These are phyloP conservation scores for Anisognathus igniventris DNA, from an alignment of 2,797 vertebrate genomes.

Conservation along the genomic window DNA sequence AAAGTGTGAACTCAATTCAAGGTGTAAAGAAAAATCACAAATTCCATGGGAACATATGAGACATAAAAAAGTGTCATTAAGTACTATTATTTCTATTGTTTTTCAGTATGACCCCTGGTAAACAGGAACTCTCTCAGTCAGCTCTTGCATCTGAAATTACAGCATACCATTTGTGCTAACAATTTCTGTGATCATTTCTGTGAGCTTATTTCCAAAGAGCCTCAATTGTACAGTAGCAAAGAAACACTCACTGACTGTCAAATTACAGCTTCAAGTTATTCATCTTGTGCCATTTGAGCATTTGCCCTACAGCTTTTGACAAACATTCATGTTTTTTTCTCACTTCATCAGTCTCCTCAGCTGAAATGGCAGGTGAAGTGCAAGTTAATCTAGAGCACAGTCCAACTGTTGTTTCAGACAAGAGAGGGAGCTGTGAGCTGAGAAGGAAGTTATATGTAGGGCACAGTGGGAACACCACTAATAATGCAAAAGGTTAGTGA, in stretches of 20 bases:
- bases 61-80: slow-evolving; percentile 11
- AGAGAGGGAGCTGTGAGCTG: slow-evolving; percentile 46
- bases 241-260: slow-evolving; percentile 40
- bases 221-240: slow-evolving; percentile 8
- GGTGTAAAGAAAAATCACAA: slow-evolving; percentile 49
- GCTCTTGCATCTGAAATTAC: slow-evolving; percentile 48
- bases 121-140: slow-evolving; percentile 13
- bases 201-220: slow-evolving; percentile 18
- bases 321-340: slow-evolving; percentile 56
- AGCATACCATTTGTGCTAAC: slow-evolving; percentile 18
- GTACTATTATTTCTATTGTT: slow-evolving; percentile 32
- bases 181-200: slow-evolving; percentile 6
- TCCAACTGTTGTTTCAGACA: slow-evolving; percentile 51
- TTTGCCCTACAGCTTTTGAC: slow-evolving; percentile 64
- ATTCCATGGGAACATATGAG: slow-evolving; percentile 30
- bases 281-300: slow-evolving; percentile 50
- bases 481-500: slow-evolving; percentile 52
- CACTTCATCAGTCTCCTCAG: slow-evolving; percentile 64
- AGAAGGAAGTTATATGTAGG: slow-evolving; percentile 36
- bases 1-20: slow-evolving; percentile 57
- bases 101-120: slow-evolving; percentile 15
- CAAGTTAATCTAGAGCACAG: slow-evolving; percentile 63
- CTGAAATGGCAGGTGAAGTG: slow-evolving; percentile 65
- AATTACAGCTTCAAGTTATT: slow-evolving; percentile 56
- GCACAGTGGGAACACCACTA: slow-evolving; percentile 51